Percentiles rank a stretch among this genome's conserved stretches.
phyloP scores from a whole-genome alignment of 2,113 vertebrate genomes.

The Thamnophis sirtalis region DNA sequence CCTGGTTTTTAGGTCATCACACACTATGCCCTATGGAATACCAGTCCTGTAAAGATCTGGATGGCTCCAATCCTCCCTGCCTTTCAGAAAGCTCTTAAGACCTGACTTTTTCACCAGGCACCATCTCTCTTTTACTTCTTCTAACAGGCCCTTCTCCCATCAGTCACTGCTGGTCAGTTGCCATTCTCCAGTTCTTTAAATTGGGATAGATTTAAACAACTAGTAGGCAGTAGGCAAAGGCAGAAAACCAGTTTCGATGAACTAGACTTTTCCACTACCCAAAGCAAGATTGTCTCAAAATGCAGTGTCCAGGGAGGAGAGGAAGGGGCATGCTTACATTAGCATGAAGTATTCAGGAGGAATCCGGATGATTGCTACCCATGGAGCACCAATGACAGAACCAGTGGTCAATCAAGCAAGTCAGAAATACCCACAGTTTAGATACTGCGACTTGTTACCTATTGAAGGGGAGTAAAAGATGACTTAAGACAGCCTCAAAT shows the following conservation, averaged over 20 bases:
- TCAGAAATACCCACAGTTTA: not conserved
- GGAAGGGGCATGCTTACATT: not conserved
- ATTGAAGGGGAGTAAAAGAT: not conserved
- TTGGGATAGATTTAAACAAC: not conserved
- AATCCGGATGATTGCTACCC: not conserved
- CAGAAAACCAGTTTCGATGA: not conserved
- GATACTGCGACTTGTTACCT: not conserved
- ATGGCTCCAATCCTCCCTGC: not conserved
- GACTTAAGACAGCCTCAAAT: not conserved
- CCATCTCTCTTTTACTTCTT: not conserved
- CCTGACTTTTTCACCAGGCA: not conserved
- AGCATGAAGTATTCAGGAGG: not conserved
- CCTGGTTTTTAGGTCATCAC: not conserved
- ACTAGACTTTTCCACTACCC: not conserved
- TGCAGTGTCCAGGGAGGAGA: not conserved
- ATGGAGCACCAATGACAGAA: not conserved
- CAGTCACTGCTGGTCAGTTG: not conserved
- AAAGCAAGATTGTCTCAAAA: not conserved
- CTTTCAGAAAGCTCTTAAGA: not conserved
- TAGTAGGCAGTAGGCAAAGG: not conserved
- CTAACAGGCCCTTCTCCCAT: not conserved
- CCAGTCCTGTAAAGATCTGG: not conserved
- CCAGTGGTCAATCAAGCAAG: not conserved
- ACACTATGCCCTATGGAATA: not conserved
- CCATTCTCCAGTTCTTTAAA: not conserved